phyloP scores from a whole-genome alignment of 2,797 vertebrate species.

The Anniella stebbinsi region DNA sequence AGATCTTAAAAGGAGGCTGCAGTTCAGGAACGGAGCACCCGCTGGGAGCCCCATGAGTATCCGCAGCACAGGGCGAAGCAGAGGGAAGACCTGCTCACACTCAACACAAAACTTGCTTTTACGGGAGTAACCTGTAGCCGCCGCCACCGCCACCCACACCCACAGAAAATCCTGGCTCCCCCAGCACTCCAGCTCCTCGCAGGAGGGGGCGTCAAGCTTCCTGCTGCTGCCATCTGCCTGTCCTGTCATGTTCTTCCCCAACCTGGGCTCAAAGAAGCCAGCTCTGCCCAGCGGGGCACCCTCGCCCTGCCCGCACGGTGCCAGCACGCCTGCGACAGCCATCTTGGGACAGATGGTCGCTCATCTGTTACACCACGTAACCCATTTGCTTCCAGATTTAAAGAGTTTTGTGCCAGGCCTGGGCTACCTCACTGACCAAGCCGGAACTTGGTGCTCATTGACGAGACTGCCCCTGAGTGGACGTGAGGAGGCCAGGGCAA shows the following conservation, averaged over 20 bases:
- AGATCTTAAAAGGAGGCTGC: not conserved
- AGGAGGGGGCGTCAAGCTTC: too few relatives aligned
- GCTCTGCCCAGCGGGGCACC: not conserved
- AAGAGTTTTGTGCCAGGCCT: not conserved
- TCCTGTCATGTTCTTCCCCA: not conserved
- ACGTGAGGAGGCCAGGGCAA: not conserved
- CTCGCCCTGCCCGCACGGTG: not conserved
- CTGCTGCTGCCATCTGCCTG: not conserved
- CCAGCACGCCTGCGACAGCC: not conserved
- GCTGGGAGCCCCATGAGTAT: not conserved
- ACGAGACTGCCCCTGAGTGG: not conserved
- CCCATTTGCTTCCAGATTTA: conserved; percentile 11
- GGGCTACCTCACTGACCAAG: not conserved
- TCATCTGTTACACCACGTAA: not conserved
- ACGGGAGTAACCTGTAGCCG: not conserved
- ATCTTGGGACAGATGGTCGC: not conserved
- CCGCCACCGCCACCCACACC: not conserved
- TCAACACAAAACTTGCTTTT: not conserved
- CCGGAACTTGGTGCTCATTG: not conserved
- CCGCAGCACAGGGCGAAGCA: not conserved
- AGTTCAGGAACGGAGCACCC: not conserved
- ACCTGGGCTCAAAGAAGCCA: not conserved
- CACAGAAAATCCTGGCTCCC: not conserved
- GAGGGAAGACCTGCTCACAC: too few relatives aligned
- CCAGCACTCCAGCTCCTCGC: not conserved